Evolutionary conservation across 2,888 invertebrate genomes (phyloP), one percentile per base, ranked within the genome.

Genomic region (Platycheirus albimanus): DNA sequence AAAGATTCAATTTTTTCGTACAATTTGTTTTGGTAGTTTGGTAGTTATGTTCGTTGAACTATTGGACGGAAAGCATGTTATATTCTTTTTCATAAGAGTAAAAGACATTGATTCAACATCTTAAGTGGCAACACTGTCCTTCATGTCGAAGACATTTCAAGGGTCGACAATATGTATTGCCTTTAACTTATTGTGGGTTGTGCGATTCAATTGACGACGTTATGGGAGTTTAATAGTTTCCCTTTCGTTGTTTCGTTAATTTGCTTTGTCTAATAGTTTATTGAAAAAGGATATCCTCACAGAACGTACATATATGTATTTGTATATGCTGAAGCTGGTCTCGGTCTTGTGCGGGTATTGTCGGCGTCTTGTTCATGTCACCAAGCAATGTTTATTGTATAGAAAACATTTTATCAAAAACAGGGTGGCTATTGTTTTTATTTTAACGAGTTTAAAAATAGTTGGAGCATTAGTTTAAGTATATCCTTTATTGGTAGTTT

Each of bases 221-320:
- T 45, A 61, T 61, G 19, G 30, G 61, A 61, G 43, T 61, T 61
- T 61, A 61, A 61, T 61, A 61, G 61, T 61, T 61, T 45, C 0
- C 8, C 17, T 28, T 61, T 30, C 45, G 43, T 66, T 49, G 61
- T 47, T 63, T 45, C 45, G 61, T 63, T 79, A 74, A 79, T 79
- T 74, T 74, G 69, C 67, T 74, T 74, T 54, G 49, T 67, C 36
- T 56, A 79, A 74, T 75, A 66, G 67, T 67, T 67, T 54, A 51
- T 58, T 15, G 70, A 38, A 43, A 63, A 33, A 38, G 33, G 36
- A 52, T 30, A 43, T 20, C 30, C 17, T 13, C 28, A 4, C 5
- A 33, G 38, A 19, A 36, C 19, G 10, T 38, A 11, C 11, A 36
- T 61, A 15, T n/a, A n/a, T n/a, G n/a, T n/a, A n/a, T n/a, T n/a